Evolutionary conservation across 2,888 invertebrate species (phyloP).

Genomic region (Chaetogeoica ovagalla): DNA sequence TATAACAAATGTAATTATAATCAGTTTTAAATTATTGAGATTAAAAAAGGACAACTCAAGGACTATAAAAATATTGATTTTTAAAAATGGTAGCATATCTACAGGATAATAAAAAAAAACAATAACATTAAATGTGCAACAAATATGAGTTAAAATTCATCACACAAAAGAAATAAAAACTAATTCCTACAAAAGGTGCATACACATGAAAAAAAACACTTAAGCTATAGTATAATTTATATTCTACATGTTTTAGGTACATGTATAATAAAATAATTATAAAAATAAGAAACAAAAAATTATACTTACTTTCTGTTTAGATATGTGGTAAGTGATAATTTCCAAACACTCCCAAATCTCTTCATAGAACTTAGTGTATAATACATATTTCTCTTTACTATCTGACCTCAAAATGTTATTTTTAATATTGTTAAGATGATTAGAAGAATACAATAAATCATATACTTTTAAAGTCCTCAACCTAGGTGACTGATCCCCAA

Average conservation of each 20-base stretch:
- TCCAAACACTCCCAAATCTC: slow-evolving; percentile 10
- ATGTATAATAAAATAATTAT: background rate
- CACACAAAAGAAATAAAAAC: no score
- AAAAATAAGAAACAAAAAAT: background rate
- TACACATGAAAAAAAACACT: no score
- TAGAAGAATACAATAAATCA: background rate
- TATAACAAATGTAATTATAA: no score
- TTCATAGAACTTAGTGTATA: background rate
- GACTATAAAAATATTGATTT: no score
- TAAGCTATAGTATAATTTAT: background rate
- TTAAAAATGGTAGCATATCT: no score
- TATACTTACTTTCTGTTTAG: slow-evolving; percentile 14
- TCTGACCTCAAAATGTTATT: slow-evolving; percentile 24
- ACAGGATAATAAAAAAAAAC: no score
- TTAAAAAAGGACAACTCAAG: no score
- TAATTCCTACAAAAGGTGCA: no score
- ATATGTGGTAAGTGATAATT: background rate
- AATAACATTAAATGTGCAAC: no score
- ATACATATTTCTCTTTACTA: background rate
- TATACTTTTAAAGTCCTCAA: background rate
- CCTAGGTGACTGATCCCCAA: background rate
- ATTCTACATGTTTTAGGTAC: background rate
- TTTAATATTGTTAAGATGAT: background rate
- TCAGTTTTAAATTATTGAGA: no score
- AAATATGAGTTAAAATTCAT: no score